These are phyloP conservation scores for Campylomormyrus numenius DNA, from an alignment of 2,113 vertebrate species.

Conservation along the genomic window DNA sequence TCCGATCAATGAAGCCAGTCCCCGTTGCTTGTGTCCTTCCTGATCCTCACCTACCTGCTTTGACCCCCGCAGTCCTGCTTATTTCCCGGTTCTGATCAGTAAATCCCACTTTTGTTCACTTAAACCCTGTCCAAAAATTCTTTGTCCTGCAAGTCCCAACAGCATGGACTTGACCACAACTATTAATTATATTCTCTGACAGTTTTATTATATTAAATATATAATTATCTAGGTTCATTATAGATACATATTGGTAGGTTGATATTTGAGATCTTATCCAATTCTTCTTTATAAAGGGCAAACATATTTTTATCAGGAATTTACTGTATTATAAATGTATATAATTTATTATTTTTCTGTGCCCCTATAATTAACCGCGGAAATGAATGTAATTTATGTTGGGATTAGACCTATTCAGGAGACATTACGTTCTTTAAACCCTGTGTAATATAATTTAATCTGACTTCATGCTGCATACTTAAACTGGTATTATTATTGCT, in stretches of 20 bases:
- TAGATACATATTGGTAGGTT: not conserved
- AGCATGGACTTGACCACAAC: not conserved
- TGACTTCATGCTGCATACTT: constrained; percentile 30
- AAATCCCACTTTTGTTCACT: not conserved
- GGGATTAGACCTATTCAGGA: constrained; percentile 30
- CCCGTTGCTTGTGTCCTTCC: not conserved
- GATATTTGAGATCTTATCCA: constrained; percentile 1
- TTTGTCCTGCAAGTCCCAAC: not conserved
- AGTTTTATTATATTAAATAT: not conserved
- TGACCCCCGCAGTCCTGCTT: not conserved
- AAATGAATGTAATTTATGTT: constrained; percentile 10
- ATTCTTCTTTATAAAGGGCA: not conserved
- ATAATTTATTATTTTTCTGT: not conserved
- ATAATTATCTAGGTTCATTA: not conserved
- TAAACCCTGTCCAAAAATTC: not conserved
- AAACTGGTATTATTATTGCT: constrained; percentile 24
- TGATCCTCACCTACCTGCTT: not conserved
- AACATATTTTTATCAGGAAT: not conserved
- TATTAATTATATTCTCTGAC: not conserved
- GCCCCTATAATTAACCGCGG: not conserved
- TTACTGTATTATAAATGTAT: not conserved
- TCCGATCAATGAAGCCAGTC: not conserved
- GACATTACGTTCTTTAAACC: constrained; percentile 28
- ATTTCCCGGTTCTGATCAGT: not conserved
- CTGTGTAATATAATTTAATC: constrained; percentile 41